Conservation (phyloP, 2,113 vertebrate species). For the Diglossa brunneiventris region DNA sequence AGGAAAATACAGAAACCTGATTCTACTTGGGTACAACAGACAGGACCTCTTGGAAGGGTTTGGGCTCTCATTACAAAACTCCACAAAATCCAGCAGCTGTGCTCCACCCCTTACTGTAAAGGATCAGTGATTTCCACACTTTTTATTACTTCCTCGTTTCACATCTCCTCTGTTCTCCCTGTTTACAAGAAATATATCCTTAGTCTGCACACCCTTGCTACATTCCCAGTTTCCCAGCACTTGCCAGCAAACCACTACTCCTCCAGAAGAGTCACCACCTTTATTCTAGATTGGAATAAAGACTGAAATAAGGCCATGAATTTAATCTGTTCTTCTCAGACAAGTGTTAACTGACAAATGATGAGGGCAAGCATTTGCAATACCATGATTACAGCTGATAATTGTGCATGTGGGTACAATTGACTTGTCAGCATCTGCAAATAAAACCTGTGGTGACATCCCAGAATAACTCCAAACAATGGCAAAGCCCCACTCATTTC, state of each 20-base stretch:
- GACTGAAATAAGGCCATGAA: background rate
- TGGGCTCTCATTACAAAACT: background rate
- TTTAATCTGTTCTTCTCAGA: background rate
- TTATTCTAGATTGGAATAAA: background rate
- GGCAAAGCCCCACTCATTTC: background rate
- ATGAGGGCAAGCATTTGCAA: conserved; percentile 6
- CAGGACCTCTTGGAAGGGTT: background rate
- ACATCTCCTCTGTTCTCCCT: background rate
- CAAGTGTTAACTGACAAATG: conserved; percentile 44
- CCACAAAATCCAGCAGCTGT: background rate
- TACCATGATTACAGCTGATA: background rate
- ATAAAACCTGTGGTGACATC: background rate
- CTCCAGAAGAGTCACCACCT: background rate
- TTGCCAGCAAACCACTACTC: background rate
- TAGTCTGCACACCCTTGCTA: background rate
- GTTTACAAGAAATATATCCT: background rate
- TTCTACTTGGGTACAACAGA: background rate
- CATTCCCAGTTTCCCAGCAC: background rate
- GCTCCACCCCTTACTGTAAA: background rate
- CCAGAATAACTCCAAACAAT: background rate
- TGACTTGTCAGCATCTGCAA: conserved; percentile 20
- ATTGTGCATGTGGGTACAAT: background rate
- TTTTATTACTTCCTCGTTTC: background rate
- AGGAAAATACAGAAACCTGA: background rate
- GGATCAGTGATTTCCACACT: background rate